These are phyloP conservation scores for Clarias pachynema DNA, from an alignment of 2,797 vertebrate genomes.

Conservation along the genomic window DNA sequence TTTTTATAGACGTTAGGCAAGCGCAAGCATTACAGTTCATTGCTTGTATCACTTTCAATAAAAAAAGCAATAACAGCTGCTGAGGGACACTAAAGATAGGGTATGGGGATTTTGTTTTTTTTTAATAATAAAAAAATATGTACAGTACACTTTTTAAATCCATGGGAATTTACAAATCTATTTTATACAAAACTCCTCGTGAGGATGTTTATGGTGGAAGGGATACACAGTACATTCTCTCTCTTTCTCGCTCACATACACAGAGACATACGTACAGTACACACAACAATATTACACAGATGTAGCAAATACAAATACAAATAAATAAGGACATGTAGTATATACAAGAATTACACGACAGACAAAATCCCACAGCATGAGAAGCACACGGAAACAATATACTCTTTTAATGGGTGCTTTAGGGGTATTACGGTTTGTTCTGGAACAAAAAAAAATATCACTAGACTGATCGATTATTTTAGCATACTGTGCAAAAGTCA, in stretches of 20 bases:
- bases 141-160: constrained; percentile 73
- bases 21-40: constrained; percentile 12
- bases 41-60: constrained; percentile 8
- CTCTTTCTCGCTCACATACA: neutral
- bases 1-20: constrained; percentile 29
- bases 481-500: no score
- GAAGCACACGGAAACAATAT: constrained; percentile 61
- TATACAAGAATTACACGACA: constrained; percentile 72
- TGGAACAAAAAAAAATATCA: no score
- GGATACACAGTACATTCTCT: constrained; percentile 24
- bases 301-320: constrained; percentile 86
- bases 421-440: constrained; percentile 7
- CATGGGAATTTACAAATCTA: constrained; percentile 80
- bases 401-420: neutral
- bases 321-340: constrained; percentile 85
- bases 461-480: no score
- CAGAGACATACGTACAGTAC: constrained; percentile 64
- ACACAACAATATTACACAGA: constrained; percentile 67
- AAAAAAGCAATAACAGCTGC: constrained; percentile 26
- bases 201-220: constrained; percentile 36
- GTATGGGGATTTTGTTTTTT: constrained; percentile 46
- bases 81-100: constrained; percentile 33
- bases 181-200: constrained; percentile 78
- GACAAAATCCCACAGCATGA: constrained; percentile 69
- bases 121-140: constrained; percentile 82